Percentiles rank a stretch among this genome's conserved stretches.
These are phyloP conservation scores for Aspidoscelis tigris DNA, from an alignment of 2,113 vertebrate species.

Conservation along the genomic window DNA sequence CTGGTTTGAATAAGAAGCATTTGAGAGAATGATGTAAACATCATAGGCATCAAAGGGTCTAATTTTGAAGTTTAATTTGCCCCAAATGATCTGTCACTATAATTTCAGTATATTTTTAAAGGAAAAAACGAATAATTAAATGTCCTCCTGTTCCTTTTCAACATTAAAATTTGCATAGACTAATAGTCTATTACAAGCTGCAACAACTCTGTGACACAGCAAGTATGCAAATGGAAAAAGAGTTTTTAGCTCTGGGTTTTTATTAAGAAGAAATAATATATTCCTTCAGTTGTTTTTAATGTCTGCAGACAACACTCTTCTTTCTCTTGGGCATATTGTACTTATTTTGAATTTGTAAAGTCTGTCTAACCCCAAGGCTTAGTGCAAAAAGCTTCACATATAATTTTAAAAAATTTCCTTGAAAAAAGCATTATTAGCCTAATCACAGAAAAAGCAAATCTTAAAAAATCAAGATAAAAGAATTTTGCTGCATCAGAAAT, in stretches of 20 bases:
- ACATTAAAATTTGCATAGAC: not conserved
- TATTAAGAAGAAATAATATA: conserved; percentile 3
- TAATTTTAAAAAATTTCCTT: too few relatives aligned
- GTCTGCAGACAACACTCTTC: conserved; percentile 9
- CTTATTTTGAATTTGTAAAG: not conserved
- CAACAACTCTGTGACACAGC: not conserved
- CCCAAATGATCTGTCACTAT: conserved; percentile 4
- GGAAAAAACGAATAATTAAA: conserved; percentile 12
- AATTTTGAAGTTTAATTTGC: conserved; percentile 13
- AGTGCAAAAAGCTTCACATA: not conserved
- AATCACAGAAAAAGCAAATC: not conserved
- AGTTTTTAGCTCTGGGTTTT: conserved; percentile 24
- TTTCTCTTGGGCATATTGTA: not conserved
- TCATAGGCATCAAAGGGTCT: not conserved
- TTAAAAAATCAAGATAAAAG: not conserved
- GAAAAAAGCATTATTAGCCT: not conserved
- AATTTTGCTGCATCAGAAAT: too few relatives aligned
- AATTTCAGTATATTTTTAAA: conserved; percentile 25
- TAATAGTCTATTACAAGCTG: not conserved
- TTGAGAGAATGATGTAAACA: too few relatives aligned
- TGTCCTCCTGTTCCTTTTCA: not conserved
- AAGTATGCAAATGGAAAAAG: conserved; percentile 21
- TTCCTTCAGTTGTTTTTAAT: conserved; percentile 21
- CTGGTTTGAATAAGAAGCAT: too few relatives aligned
- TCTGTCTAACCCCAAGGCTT: not conserved